Percentiles rank a stretch among this genome's conserved stretches.
Evolutionary conservation across 2,113 vertebrate genomes (phyloP).

Genomic region (Gadus macrocephalus): DNA sequence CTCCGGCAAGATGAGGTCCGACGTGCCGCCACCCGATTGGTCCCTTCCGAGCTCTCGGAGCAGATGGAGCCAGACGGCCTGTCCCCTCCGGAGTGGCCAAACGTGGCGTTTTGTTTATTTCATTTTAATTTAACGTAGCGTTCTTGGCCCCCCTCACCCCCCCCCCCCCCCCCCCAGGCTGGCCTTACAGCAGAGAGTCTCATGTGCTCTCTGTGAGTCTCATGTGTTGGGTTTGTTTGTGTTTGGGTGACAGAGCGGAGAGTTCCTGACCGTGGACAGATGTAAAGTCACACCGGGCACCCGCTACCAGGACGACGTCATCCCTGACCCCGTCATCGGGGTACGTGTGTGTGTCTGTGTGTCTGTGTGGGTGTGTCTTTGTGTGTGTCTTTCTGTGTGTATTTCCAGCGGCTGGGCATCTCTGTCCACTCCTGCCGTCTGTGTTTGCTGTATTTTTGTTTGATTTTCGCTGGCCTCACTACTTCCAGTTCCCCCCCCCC

Average conservation of each 20-base stretch:
- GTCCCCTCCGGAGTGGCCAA: background rate
- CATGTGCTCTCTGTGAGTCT: background rate
- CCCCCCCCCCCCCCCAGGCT: background rate
- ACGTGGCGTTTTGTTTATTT: conserved; percentile 12
- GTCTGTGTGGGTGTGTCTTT: too few species aligned
- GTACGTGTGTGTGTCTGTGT: conserved; percentile 37
- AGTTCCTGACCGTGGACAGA: conserved; percentile 66
- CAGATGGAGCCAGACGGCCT: background rate
- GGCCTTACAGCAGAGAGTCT: too few species aligned
- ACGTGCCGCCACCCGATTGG: too few species aligned
- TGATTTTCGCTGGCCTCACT: background rate
- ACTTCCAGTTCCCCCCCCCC: conserved; percentile 7
- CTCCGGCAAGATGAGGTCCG: too few species aligned
- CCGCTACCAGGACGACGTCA: conserved; percentile 63
- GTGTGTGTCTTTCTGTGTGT: conserved; percentile 1
- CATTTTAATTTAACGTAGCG: background rate
- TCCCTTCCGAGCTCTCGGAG: background rate
- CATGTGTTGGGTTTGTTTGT: background rate
- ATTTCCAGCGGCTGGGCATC: background rate
- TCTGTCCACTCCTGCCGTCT: conserved; percentile 26
- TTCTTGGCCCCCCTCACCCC: background rate
- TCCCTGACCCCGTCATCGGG: conserved; percentile 51
- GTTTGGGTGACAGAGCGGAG: conserved; percentile 51
- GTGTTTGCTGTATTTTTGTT: conserved; percentile 22
- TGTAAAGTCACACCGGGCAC: conserved; percentile 55